Evolutionary conservation across 1,140 invertebrate species (phyloP).

Genomic region (Habropoda laboriosa): DNA sequence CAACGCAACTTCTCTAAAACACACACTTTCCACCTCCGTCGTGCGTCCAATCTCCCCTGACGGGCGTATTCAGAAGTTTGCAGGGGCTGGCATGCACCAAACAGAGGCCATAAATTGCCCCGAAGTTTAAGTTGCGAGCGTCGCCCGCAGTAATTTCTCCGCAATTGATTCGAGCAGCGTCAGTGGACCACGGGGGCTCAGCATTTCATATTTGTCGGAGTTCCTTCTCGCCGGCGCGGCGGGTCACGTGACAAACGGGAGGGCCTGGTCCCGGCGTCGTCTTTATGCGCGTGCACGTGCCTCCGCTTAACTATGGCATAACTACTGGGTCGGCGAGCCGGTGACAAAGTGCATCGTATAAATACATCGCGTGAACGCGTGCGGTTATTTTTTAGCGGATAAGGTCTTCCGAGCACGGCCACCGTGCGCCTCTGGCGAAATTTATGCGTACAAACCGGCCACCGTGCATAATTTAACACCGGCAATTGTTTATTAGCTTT

Average conservation of each 20-base stretch:
- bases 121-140: neutral
- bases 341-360: constrained; percentile 41
- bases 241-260: constrained; percentile 26
- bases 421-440: neutral
- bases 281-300: constrained; percentile 51
- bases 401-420: constrained; percentile 3
- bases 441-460: neutral
- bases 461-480: neutral
- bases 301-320: constrained; percentile 46
- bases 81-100: neutral
- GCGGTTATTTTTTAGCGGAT: constrained; percentile 40
- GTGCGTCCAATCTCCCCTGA: neutral
- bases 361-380: constrained; percentile 37
- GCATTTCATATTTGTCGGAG: constrained; percentile 36
- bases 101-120: neutral
- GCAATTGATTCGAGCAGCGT: constrained; percentile 7
- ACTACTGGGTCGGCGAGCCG: constrained; percentile 33
- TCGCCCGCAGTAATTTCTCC: neutral
- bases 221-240: constrained; percentile 22
- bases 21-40: neutral
- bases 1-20: no score
- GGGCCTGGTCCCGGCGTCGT: constrained; percentile 8
- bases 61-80: neutral
- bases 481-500: neutral
- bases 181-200: neutral